A percentile compares a stretch with the other conserved stretches of the same genome.
Evolutionary conservation across 2,888 invertebrate species (phyloP).

Genomic region (Eristalis intricaria): DNA sequence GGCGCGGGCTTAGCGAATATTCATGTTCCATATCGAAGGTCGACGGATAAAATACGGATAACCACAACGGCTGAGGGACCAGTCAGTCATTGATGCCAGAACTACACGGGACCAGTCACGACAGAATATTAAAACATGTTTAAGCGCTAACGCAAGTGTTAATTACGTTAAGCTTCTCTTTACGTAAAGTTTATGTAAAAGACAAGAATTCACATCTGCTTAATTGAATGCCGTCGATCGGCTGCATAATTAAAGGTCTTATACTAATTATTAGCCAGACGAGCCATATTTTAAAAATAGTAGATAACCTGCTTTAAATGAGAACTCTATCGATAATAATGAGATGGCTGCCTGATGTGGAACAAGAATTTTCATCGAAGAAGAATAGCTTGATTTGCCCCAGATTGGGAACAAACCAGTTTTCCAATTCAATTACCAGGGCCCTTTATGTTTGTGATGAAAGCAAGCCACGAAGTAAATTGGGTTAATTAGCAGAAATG

Average conservation of each 20-base stretch:
- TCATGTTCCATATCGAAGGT: too few species aligned
- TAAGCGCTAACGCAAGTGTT: not conserved
- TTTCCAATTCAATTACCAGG: too few species aligned
- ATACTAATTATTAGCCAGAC: not conserved
- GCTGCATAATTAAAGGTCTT: not conserved
- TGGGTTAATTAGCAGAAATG: too few species aligned
- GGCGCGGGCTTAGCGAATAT: too few species aligned
- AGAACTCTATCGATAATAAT: not conserved
- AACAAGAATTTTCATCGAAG: too few species aligned
- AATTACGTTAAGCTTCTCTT: not conserved
- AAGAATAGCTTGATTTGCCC: too few species aligned
- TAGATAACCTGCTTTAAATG: not conserved
- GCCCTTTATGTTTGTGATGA: too few species aligned
- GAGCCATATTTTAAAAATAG: not conserved
- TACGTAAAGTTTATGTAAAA: not conserved
- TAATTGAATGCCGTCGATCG: not conserved
- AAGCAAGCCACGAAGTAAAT: too few species aligned
- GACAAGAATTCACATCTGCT: not conserved
- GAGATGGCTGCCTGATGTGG: too few species aligned
- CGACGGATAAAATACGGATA: too few species aligned
- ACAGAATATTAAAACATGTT: not conserved
- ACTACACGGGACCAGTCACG: not conserved
- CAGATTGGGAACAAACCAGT: too few species aligned
- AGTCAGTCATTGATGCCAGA: not conserved
- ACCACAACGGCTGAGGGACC: not conserved